Evolutionary conservation across 2,113 vertebrate genomes (phyloP).

Genomic region (Ictalurus punctatus): DNA sequence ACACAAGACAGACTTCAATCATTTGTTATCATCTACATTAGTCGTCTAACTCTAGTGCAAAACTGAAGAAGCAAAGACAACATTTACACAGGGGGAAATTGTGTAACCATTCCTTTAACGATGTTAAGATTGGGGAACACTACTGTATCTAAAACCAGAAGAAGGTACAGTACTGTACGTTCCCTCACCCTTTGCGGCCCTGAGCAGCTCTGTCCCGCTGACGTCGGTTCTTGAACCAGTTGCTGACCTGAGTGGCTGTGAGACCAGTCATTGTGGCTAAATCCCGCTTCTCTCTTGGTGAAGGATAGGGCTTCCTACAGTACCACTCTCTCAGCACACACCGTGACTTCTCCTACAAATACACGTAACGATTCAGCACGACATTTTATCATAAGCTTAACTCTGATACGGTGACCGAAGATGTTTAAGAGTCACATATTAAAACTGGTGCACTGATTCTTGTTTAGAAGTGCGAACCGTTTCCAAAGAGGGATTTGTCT

Average conservation of each 20-base stretch:
- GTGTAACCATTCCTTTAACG: neutral
- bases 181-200: conserved; percentile 47
- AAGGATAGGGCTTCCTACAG: conserved; percentile 65
- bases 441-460: neutral
- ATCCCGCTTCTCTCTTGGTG: conserved; percentile 67
- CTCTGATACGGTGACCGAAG: neutral
- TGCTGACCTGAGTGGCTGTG: conserved; percentile 66
- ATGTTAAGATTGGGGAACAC: neutral
- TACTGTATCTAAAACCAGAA: neutral
- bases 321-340: conserved; percentile 67
- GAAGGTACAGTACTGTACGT: neutral
- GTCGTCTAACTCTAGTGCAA: neutral
- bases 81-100: neutral
- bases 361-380: neutral
- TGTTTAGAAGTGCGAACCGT: neutral
- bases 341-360: conserved; percentile 69
- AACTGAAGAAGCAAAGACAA: neutral
- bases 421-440: neutral
- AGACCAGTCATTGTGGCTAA: conserved; percentile 63
- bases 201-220: conserved; percentile 63
- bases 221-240: conserved; percentile 68
- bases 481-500: neutral
- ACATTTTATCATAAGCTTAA: neutral
- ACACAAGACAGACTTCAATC: neutral
- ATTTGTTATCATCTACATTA: neutral